Evolutionary conservation across 2,888 invertebrate species (phyloP), one percentile per base, ranked within the genome.

Genomic region (Eupithecia centaureata): DNA sequence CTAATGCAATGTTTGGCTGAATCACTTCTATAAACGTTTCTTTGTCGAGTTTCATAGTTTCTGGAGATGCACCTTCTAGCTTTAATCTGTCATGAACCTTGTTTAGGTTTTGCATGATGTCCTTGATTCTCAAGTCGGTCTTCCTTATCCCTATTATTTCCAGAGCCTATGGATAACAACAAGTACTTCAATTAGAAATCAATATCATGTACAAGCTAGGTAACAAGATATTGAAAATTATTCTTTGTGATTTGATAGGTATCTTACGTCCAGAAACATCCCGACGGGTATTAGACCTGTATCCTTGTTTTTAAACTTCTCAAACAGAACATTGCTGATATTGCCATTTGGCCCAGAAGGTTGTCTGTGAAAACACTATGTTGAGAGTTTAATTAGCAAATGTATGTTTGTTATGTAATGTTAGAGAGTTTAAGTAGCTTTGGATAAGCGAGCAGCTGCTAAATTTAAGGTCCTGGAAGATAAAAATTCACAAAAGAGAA

Each of bases 271-370:
- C 86, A 98, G 91, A 92, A 98, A 98, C 88, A 97, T 97, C 79
- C 97, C 97, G 84, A 97, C 96, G 0, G 97, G 95, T 57, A 97
- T 89, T 15, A 97, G 93, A 4, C 95, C 96, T 0, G 96, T 95
- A 67, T 97, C 96, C 86, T 97, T 96, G 85, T 96, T 97, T 90
- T 97, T 97, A 83, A 98, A 98, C 96, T 98, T 97, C 81, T 98
- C 98, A 87, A 98, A 98, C 57, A 98, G 94, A 28, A 97, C 96
- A 90, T 98, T 98, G 86, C 98, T 98, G 7, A 98, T 96, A 89
- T 96, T 96, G 77, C 95, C 95, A 77, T 95, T 95, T 59, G 94
- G 93, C 71, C 94, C 35, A 13, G 35, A 15, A 35, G 15, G 35
- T 5, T 15, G 15, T 35, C 35, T 15, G 35, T 35, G 35, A 35